Evolutionary conservation across 2,797 vertebrate genomes (phyloP).

Genomic region (Gymnoscopelus microlampas): DNA sequence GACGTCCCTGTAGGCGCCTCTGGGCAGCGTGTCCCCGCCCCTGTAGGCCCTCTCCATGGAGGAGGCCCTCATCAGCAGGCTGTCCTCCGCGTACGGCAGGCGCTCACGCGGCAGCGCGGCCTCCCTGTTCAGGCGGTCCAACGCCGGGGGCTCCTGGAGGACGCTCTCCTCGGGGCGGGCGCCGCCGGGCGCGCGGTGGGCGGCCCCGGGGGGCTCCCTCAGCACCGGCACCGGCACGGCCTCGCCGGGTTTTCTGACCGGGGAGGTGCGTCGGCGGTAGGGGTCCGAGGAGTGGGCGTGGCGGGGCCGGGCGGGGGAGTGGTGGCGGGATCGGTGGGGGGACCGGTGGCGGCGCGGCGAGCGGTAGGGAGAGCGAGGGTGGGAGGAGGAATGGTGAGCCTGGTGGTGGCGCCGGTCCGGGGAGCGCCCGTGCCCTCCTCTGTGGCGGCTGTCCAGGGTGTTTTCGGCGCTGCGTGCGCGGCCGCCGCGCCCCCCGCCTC

Average conservation of each 20-base stretch:
- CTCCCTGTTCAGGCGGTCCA: slow-evolving; percentile 70
- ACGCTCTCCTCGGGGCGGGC: slow-evolving; percentile 62
- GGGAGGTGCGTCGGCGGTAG: slow-evolving; percentile 74
- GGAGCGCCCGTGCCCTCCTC: slow-evolving; percentile 75
- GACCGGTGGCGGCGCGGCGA: slow-evolving; percentile 74
- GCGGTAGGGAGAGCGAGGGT: slow-evolving; percentile 79
- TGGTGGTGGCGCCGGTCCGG: slow-evolving; percentile 75
- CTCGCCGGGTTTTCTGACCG: slow-evolving; percentile 63
- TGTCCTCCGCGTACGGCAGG: slow-evolving; percentile 51
- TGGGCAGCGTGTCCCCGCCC: slow-evolving; percentile 60
- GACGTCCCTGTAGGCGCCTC: slow-evolving; percentile 54
- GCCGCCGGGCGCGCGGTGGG: slow-evolving; percentile 17
- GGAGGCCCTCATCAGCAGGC: slow-evolving; percentile 63
- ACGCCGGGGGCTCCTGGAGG: slow-evolving; percentile 59
- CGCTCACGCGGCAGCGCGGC: slow-evolving; percentile 41
- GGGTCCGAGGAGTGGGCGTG: slow-evolving; percentile 71
- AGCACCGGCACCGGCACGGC: slow-evolving; percentile 25
- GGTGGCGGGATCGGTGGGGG: slow-evolving; percentile 77
- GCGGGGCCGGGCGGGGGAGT: slow-evolving; percentile 78
- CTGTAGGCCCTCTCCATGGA: slow-evolving; percentile 64
- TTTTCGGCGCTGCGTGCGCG: slow-evolving; percentile 88
- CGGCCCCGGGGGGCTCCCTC: slow-evolving; percentile 55
- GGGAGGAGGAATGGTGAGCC: slow-evolving; percentile 74
- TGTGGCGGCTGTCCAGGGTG: slow-evolving; percentile 81
- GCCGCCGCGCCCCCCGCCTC: slow-evolving; percentile 79